phyloP scores from a whole-genome alignment of 2,113 vertebrate genomes.

The Poicephalus gulielmi region DNA sequence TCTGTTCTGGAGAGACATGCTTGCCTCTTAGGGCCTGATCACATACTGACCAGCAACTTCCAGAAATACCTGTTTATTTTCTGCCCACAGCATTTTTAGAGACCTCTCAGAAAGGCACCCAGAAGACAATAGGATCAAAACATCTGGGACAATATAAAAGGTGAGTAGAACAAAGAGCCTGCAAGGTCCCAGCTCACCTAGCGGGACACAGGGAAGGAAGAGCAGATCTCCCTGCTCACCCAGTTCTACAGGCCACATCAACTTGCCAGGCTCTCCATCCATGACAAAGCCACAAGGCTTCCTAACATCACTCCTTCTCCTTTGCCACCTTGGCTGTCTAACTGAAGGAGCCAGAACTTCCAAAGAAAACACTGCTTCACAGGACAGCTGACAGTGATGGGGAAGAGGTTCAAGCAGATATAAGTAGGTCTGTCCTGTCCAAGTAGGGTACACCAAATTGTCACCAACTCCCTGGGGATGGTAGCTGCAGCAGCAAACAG shows the following conservation, averaged over 20 bases:
- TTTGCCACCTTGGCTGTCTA: accelerated
- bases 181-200: not conserved
- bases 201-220: not conserved
- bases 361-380: not conserved
- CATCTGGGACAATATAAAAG: not conserved
- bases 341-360: not conserved
- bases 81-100: not conserved
- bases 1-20: not conserved
- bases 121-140: not conserved
- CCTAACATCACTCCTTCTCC: not conserved
- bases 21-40: not conserved
- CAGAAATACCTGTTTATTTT: not conserved
- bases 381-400: not conserved
- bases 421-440: accelerated
- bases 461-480: not conserved
- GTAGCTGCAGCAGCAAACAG: not conserved
- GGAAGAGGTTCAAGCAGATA: not conserved
- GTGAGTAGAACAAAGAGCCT: not conserved
- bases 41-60: accelerated
- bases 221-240: not conserved
- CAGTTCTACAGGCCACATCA: not conserved
- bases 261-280: not conserved
- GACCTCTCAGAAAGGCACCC: not conserved
- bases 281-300: not conserved
- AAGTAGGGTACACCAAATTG: not conserved